A percentile compares a stretch with the other conserved stretches of the same genome.
Evolutionary conservation across 2,888 invertebrate genomes (phyloP).

Genomic region (Doris montereyensis): DNA sequence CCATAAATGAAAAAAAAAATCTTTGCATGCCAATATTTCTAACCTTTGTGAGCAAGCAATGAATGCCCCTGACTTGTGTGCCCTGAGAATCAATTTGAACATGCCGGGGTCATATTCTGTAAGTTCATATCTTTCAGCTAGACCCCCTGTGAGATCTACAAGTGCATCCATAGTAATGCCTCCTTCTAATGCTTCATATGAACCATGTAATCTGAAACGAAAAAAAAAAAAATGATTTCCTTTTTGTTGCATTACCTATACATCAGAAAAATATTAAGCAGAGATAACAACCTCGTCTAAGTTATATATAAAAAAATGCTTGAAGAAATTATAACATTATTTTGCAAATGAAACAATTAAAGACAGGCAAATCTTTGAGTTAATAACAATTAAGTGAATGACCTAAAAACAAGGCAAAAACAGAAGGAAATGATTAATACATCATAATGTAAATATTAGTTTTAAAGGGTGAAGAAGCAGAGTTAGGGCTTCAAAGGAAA

Average conservation of each 20-base stretch:
- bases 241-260: too few species aligned
- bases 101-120: constrained; percentile 67
- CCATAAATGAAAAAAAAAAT: background rate
- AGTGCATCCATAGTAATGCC: constrained; percentile 75
- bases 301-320: constrained; percentile 13
- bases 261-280: too few species aligned
- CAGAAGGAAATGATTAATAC: too few species aligned
- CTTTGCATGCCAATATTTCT: background rate
- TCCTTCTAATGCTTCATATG: constrained; percentile 74
- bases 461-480: too few species aligned
- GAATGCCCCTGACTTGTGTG: constrained; percentile 71
- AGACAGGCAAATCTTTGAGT: too few species aligned
- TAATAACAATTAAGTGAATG: too few species aligned
- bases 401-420: too few species aligned
- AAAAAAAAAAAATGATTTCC: too few species aligned
- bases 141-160: constrained; percentile 74
- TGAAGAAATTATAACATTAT: background rate
- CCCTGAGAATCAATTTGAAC: constrained; percentile 69
- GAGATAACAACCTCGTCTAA: too few species aligned
- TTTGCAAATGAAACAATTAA: too few species aligned
- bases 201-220: constrained; percentile 74
- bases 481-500: too few species aligned
- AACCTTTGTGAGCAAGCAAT: constrained; percentile 74
- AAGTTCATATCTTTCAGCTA: constrained; percentile 73
- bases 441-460: too few species aligned